Percentiles rank a stretch among this genome's conserved stretches.
Conservation (phyloP, 2,888 invertebrate species). For the Mycogona germanica region DNA sequence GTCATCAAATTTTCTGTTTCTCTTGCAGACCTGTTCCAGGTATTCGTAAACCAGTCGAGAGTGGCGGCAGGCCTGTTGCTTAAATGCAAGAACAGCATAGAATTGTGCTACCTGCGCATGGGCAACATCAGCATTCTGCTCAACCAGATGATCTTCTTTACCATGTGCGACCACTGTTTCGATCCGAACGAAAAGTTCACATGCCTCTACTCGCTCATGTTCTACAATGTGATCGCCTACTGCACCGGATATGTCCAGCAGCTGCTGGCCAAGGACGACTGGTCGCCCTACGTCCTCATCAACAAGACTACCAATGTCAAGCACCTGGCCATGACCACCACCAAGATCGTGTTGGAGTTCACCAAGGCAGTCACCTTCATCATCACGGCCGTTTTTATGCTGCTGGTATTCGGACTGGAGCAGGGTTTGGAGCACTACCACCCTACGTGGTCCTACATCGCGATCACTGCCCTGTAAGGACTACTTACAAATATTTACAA, state of each 20-base stretch:
- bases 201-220: slow-evolving; percentile 62
- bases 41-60: too few species aligned
- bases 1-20: too few species aligned
- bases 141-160: slow-evolving; percentile 57
- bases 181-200: slow-evolving; percentile 46
- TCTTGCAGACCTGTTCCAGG: too few species aligned
- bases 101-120: slow-evolving; percentile 53
- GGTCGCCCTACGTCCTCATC: slow-evolving; percentile 61
- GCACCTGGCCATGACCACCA: slow-evolving; percentile 67
- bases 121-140: slow-evolving; percentile 55
- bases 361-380: slow-evolving; percentile 68
- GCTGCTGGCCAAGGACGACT: slow-evolving; percentile 57
- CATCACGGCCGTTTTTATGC: slow-evolving; percentile 60
- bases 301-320: slow-evolving; percentile 57
- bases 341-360: slow-evolving; percentile 67
- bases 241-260: slow-evolving; percentile 62
- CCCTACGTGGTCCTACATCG: slow-evolving; percentile 51
- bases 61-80: too few species aligned
- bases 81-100: slow-evolving; percentile 45
- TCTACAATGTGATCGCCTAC: slow-evolving; percentile 68
- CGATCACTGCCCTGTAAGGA: slow-evolving; percentile 52
- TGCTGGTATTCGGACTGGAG: slow-evolving; percentile 58
- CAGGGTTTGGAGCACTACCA: slow-evolving; percentile 60
- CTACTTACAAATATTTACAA: too few species aligned
- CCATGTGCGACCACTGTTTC: slow-evolving; percentile 54